Conservation (phyloP, 1,140 invertebrate species). For the Trachymyrmex cornetzi region DNA sequence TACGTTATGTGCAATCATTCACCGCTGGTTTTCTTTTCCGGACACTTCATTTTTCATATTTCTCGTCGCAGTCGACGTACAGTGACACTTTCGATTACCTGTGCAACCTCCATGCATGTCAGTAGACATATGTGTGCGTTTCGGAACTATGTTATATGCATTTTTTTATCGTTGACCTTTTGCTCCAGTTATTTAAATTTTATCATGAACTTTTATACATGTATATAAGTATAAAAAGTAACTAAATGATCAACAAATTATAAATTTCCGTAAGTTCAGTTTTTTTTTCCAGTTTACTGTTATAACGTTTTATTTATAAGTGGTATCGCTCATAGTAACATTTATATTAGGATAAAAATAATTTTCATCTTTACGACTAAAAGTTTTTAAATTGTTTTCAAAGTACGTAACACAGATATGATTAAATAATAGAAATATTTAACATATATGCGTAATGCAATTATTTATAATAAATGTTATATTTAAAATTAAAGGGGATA, state of each 20-base stretch:
- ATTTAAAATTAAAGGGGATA: neutral
- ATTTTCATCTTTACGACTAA: neutral
- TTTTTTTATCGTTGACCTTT: conserved; percentile 5
- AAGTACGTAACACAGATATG: neutral
- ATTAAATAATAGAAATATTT: neutral
- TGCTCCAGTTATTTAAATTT: conserved; percentile 16
- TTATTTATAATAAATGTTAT: neutral
- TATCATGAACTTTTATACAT: neutral
- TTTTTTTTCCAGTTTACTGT: neutral
- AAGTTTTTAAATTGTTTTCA: neutral
- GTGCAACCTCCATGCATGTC: conserved; percentile 52
- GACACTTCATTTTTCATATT: conserved; percentile 65
- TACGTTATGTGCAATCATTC: conserved; percentile 64
- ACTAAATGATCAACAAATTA: neutral
- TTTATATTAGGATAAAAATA: neutral
- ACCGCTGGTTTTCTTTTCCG: conserved; percentile 61
- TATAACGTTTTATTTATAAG: neutral
- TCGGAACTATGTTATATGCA: conserved; percentile 12
- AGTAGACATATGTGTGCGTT: conserved; percentile 9
- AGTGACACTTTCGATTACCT: conserved; percentile 64
- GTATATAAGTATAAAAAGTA: neutral
- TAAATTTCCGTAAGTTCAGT: neutral
- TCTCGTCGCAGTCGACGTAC: conserved; percentile 59
- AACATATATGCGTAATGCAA: neutral
- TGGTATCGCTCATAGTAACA: neutral